Percentiles rank a stretch among this genome's conserved stretches.
phyloP scores from a whole-genome alignment of 1,140 invertebrate genomes.

The Lerema accius region DNA sequence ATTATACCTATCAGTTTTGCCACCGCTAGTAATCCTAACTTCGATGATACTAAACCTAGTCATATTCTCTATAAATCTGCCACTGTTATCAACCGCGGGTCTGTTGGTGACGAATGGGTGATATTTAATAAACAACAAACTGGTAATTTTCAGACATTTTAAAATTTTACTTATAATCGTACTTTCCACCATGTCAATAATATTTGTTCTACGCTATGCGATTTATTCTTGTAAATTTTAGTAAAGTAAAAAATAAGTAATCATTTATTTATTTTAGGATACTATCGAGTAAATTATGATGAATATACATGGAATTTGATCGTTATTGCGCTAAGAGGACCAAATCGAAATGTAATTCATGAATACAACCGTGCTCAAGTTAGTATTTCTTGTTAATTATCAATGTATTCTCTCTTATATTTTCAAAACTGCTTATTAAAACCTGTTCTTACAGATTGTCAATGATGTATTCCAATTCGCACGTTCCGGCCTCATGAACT shows the following conservation, averaged over 20 bases:
- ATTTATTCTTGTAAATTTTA: no score
- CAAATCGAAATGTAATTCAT: conserved; percentile 84
- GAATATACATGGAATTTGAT: conserved; percentile 86
- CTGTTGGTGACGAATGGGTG: conserved; percentile 79
- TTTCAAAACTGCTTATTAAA: neutral
- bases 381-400: conserved; percentile 30
- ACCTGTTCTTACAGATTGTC: conserved; percentile 81
- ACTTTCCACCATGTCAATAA: no score
- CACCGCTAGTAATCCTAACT: conserved; percentile 64
- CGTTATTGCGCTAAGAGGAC: conserved; percentile 76
- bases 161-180: conserved; percentile 10
- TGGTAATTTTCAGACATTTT: conserved; percentile 70
- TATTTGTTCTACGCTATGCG: no score
- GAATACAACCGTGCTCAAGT: conserved; percentile 87
- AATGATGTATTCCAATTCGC: conserved; percentile 90
- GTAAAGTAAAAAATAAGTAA: no score
- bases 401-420: no score
- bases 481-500: conserved; percentile 75
- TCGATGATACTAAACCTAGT: conserved; percentile 73
- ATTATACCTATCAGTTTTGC: conserved; percentile 84
- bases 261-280: conserved; percentile 83
- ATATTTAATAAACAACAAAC: conserved; percentile 85
- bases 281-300: conserved; percentile 92
- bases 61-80: conserved; percentile 53
- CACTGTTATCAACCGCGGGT: conserved; percentile 48